Evolutionary conservation across 2,113 vertebrate species (phyloP).

Genomic region (Geothlypis trichas): DNA sequence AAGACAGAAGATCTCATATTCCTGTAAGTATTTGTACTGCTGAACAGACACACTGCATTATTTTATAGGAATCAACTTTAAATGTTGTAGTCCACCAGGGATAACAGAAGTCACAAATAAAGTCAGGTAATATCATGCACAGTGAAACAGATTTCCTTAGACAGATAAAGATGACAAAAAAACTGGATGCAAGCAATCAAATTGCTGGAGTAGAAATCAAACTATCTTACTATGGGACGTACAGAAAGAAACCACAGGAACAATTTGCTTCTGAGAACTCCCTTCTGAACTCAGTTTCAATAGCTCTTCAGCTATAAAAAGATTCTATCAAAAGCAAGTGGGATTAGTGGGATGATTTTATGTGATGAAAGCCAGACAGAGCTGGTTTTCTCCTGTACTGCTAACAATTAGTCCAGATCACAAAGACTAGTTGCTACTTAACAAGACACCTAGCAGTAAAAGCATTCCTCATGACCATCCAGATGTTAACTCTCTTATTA

Average conservation of each 20-base stretch:
- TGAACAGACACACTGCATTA: neutral
- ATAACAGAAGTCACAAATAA: neutral
- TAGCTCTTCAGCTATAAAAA: conserved; percentile 29
- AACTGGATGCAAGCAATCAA: neutral
- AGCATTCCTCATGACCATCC: neutral
- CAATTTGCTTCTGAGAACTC: conserved; percentile 13
- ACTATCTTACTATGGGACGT: neutral
- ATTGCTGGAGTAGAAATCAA: neutral
- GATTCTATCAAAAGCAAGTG: conserved; percentile 10
- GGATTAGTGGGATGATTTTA: conserved; percentile 15
- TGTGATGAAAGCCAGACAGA: conserved; percentile 12
- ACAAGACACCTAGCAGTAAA: conserved; percentile 15
- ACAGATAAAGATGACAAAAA: neutral
- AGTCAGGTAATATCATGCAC: neutral
- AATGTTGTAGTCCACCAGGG: neutral
- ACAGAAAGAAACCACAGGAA: conserved; percentile 13
- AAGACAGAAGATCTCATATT: neutral
- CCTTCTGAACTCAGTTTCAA: conserved; percentile 30
- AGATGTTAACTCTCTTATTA: conserved; percentile 3
- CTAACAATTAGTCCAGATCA: conserved; percentile 32
- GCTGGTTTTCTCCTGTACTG: neutral
- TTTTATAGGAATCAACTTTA: neutral
- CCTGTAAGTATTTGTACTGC: neutral
- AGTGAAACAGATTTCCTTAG: neutral
- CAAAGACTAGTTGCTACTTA: neutral